Conservation (phyloP, 2,888 invertebrate genomes). For the Coremacera marginata region DNA sequence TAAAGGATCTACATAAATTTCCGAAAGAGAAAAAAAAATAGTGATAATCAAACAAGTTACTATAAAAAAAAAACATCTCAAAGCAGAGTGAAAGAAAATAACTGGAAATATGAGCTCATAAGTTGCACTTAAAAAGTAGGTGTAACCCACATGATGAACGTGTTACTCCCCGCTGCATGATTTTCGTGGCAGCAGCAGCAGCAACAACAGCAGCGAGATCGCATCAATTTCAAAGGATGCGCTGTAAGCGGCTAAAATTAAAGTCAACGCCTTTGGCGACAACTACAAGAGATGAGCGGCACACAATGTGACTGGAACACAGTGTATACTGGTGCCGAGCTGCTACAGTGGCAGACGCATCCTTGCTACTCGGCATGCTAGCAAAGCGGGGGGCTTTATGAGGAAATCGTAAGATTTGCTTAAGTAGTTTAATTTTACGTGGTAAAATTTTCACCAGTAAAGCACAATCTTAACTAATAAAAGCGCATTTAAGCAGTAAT, state of each 20-base stretch:
- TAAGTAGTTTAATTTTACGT: background rate
- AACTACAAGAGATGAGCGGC: background rate
- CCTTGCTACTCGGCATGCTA: background rate
- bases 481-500: no score
- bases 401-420: background rate
- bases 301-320: background rate
- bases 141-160: conserved; percentile 13
- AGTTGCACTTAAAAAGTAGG: conserved; percentile 6
- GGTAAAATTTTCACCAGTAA: background rate
- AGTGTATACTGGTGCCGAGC: background rate
- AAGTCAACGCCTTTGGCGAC: conserved; percentile 37
- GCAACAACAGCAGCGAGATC: conserved; percentile 22
- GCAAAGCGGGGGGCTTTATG: background rate
- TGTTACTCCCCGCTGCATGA: background rate
- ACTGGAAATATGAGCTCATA: conserved; percentile 5
- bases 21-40: background rate
- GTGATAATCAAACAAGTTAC: background rate
- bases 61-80: background rate
- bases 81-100: background rate
- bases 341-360: background rate
- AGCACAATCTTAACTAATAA: background rate
- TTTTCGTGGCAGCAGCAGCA: background rate
- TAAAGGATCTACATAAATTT: background rate
- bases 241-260: conserved; percentile 13
- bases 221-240: conserved; percentile 45